Conservation (phyloP, 2,113 vertebrate genomes). For the Serilophus lunatus region DNA sequence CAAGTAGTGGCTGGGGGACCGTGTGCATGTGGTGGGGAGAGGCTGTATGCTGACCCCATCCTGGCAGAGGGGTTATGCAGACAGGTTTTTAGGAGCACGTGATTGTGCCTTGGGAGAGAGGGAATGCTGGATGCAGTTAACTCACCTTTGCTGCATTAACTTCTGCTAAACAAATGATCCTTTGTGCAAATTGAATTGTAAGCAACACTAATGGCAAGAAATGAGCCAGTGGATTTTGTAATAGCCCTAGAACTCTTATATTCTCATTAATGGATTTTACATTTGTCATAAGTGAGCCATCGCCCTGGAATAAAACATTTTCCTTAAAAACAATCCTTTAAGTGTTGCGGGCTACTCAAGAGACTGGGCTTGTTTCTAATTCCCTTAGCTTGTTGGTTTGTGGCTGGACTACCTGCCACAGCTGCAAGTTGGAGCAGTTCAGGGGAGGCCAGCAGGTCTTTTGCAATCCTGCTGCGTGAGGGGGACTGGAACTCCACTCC, state of each 20-base stretch:
- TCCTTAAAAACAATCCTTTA: not conserved
- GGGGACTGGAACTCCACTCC: not conserved
- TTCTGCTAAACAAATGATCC: not conserved
- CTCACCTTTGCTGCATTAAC: not conserved
- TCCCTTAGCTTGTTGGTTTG: not conserved
- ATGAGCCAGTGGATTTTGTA: not conserved
- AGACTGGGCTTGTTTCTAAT: not conserved
- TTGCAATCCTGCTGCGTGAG: not conserved
- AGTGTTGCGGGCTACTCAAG: not conserved
- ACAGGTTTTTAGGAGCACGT: accelerated
- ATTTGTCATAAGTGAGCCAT: not conserved
- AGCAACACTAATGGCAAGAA: not conserved
- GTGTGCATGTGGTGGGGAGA: accelerated
- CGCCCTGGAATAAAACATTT: not conserved
- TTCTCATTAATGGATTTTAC: constrained; percentile 14
- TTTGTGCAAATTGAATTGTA: not conserved
- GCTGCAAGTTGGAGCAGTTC: not conserved
- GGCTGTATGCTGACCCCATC: not conserved
- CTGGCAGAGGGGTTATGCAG: not conserved
- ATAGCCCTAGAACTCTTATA: not conserved
- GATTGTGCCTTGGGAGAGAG: not conserved
- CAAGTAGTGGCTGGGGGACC: not conserved
- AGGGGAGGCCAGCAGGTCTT: not conserved
- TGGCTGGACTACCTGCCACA: not conserved
- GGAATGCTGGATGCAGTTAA: not conserved